A percentile compares a stretch with the other conserved stretches of the same genome.
Conservation (phyloP, 2,113 vertebrate species). For the Pelmatolapia mariae region DNA sequence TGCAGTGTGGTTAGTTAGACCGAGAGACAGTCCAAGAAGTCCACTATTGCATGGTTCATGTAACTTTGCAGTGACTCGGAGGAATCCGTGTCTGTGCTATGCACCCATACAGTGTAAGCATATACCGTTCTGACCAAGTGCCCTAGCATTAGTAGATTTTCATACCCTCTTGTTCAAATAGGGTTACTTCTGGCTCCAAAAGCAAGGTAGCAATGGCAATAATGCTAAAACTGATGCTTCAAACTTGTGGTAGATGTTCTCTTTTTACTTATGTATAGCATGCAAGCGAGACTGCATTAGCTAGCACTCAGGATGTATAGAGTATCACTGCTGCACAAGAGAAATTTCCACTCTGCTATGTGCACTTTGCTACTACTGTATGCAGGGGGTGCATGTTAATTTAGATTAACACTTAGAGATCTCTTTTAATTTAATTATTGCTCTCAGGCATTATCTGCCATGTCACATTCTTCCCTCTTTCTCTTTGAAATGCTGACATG, state of each 20-base stretch:
- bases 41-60: background rate
- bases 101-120: background rate
- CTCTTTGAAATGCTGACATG: conserved; percentile 37
- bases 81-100: background rate
- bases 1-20: background rate
- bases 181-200: background rate
- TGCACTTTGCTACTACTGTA: background rate
- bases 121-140: background rate
- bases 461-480: conserved; percentile 39
- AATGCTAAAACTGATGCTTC: background rate
- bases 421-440: conserved; percentile 22
- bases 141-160: background rate
- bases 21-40: background rate
- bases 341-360: background rate
- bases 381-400: background rate
- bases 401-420: background rate
- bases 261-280: background rate
- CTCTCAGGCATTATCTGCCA: conserved; percentile 25
- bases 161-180: background rate
- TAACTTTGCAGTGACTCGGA: background rate
- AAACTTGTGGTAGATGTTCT: background rate
- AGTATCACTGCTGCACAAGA: background rate
- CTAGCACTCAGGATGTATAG: background rate
- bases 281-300: background rate
- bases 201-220: background rate